Evolutionary conservation across 2,888 invertebrate genomes (phyloP).

Genomic region (Acanthococcus lagerstroemiae): DNA sequence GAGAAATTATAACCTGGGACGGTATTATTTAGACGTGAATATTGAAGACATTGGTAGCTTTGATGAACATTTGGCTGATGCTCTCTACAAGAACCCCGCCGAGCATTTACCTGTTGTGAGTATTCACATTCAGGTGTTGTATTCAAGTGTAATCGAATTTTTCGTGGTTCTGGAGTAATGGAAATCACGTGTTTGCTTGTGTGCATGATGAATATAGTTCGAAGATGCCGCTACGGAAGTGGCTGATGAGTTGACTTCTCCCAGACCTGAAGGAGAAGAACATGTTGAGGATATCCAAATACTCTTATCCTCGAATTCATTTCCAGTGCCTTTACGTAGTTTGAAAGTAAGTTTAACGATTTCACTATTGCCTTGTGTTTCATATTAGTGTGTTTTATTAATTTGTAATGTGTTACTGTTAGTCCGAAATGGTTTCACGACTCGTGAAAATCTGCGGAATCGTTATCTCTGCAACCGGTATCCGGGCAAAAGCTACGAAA

Average conservation of each 20-base stretch:
- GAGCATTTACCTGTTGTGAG: constrained; percentile 75
- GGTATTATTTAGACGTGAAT: constrained; percentile 83
- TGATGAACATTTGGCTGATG: constrained; percentile 85
- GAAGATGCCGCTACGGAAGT: constrained; percentile 95
- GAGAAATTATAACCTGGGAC: constrained; percentile 78
- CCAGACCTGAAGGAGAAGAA: constrained; percentile 82
- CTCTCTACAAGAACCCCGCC: constrained; percentile 80
- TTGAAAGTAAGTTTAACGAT: constrained; percentile 68
- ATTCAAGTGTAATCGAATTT: neutral
- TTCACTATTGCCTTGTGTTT: too few species aligned
- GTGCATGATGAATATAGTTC: too few species aligned
- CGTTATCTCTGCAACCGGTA: constrained; percentile 83
- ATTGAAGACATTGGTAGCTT: constrained; percentile 89
- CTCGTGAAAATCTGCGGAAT: constrained; percentile 94
- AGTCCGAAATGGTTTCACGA: constrained; percentile 87
- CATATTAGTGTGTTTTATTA: constrained; percentile 1
- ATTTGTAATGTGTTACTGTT: constrained; percentile 39
- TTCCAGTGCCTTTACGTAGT: constrained; percentile 69
- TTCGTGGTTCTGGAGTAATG: neutral
- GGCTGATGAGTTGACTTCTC: constrained; percentile 91
- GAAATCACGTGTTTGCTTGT: too few species aligned
- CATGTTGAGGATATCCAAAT: constrained; percentile 88
- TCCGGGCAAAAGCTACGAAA: constrained; percentile 88
- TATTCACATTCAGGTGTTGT: constrained; percentile 12
- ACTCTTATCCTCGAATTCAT: constrained; percentile 70